These are phyloP conservation scores for Caenorhabditis remanei DNA, from an alignment of 1,140 invertebrate species.

Conservation along the genomic window DNA sequence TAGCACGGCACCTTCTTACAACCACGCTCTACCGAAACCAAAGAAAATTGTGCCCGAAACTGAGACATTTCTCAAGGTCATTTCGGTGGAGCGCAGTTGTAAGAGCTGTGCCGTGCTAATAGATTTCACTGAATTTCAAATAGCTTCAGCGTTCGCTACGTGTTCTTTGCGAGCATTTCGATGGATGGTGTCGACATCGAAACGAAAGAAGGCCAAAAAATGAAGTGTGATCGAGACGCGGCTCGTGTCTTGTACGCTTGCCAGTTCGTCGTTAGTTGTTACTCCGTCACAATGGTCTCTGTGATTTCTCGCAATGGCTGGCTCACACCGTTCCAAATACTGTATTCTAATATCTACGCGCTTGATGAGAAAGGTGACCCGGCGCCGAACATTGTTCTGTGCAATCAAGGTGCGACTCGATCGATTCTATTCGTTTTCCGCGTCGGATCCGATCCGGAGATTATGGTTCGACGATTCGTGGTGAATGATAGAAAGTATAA, in stretches of 20 bases:
- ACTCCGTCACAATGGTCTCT: conserved; percentile 2
- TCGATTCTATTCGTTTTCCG: conserved; percentile 10
- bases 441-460: conserved; percentile 18
- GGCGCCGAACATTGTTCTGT: conserved; percentile 25
- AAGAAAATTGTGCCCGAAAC: too few species aligned
- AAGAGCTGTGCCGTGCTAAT: too few species aligned
- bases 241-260: neutral
- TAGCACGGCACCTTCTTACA: neutral
- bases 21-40: too few species aligned
- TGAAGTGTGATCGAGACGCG: conserved; percentile 4
- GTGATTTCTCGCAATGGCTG: conserved; percentile 4
- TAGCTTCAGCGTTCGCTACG: neutral
- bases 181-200: neutral
- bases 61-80: too few species aligned
- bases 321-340: conserved; percentile 15
- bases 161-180: neutral
- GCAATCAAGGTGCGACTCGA: conserved; percentile 36
- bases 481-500: neutral
- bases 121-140: neutral
- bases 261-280: neutral
- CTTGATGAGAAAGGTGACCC: conserved; percentile 39
- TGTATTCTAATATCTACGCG: conserved; percentile 1
- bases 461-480: conserved; percentile 21
- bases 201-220: neutral
- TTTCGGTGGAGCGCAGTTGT: too few species aligned